Evolutionary conservation across 1,140 invertebrate genomes (phyloP).

Genomic region (Periplaneta americana): DNA sequence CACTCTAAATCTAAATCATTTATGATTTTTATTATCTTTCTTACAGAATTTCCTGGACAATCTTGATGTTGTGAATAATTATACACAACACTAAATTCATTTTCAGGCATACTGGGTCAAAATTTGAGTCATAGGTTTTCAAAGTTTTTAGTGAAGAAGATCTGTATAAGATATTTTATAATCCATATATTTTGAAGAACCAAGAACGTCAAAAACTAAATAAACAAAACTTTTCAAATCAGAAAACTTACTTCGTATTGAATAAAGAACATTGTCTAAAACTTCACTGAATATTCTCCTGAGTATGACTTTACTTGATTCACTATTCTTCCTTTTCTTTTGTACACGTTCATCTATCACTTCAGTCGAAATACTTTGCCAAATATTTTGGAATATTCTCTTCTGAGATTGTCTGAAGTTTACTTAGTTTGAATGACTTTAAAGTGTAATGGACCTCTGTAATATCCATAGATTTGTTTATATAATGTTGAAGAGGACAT

Average conservation of each 20-base stretch:
- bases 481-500: too few species aligned
- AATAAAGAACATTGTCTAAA: background rate
- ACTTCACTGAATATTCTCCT: background rate
- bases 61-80: too few species aligned
- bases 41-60: background rate
- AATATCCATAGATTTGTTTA: background rate
- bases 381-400: background rate
- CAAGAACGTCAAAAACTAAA: background rate
- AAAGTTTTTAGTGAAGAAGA: background rate
- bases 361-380: background rate
- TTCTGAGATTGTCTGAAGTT: background rate
- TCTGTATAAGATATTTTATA: background rate
- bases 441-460: background rate
- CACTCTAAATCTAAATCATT: background rate
- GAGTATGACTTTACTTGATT: background rate
- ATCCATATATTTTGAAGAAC: background rate
- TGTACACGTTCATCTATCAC: background rate
- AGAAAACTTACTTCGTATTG: background rate
- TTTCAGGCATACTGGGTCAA: background rate
- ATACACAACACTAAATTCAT: background rate
- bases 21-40: background rate
- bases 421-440: background rate
- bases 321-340: background rate
- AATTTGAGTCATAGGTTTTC: background rate
- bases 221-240: background rate